Base-by-base conservation (phyloP, 2,113 vertebrate genomes). In the Lasiurus cinereus region DNA sequence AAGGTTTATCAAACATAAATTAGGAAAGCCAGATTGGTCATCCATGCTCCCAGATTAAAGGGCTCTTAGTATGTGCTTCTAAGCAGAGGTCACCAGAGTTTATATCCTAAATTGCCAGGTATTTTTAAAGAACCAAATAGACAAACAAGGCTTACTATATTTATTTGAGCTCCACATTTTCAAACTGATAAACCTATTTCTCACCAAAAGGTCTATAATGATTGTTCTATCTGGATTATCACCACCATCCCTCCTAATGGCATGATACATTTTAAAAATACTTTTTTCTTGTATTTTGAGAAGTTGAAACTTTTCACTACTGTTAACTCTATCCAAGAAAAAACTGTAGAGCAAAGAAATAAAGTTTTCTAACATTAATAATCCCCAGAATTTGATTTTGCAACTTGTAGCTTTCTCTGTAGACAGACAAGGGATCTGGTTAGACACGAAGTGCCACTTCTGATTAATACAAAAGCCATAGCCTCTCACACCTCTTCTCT, bases 291-390 rank as follows among this genome's bases (percentile, higher is more conserved):
- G 66, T 88, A 79, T 79, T 62, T 94, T 52, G 27, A 73, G 64
- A 93, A 89, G 76, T 54, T 6, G 2, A 54, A 43, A 43, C 33
- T 56, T 87, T 70, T 70, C 54, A 36, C 50, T 59, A 24, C 72
- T 74, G 54, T 43, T 50, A n/a, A 33, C 22, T 36, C 6, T 27
- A 50, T 31, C 12, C 29, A 90, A 48, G 19, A 77, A 62, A 85
- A 64, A 95, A 77, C 33, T 83, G 29, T 62, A 43, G 91, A 83
- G 64, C 36, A n/a, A 93, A 87, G 46, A 90, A 64, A 33, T 52
- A 19, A 62, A 83, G 8, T 83, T 79, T 59, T 7, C 48, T 67
- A 36, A 56, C 43, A 64, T 59, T 86, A 24, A 66, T 18, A 18
- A 22, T 66, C 66, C 62, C 10, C 31, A 52, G 33, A 87, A 82